Base-by-base conservation (phyloP, 2,797 vertebrate species). In the Ficedula albicollis region DNA sequence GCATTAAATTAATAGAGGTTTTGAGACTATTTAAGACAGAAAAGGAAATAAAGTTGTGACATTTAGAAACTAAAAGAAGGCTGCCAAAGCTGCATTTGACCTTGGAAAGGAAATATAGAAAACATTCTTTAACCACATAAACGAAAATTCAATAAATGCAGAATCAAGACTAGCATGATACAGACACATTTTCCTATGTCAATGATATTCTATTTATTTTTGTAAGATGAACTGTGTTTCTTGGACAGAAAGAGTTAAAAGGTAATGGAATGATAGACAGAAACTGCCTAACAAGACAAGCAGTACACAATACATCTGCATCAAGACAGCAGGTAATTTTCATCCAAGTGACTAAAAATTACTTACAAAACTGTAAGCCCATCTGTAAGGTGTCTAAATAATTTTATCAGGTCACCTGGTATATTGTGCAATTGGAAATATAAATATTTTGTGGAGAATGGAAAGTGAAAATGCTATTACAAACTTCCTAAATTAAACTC, bases 301-400 rank as follows among this genome's bases (percentile, higher is more conserved):
- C 75, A 39, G 3, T 36, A 62, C 79, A 64, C 18, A 62, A 52
- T 41, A 16, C 4, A 66, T 51, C 41, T 79, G 14, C 30, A 72
- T 39, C 36, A 79, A 89, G 39, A 76, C 5, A 87, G 34, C 15
- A 39, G 3, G 8, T 9, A 44, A 80, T 80, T 77, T 85, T 60
- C 38, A 78, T 41, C 10, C 8, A 36, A 69, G 20, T 41, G 66
- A 13, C 20, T 69, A 62, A 69, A 89, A 59, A 54, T 48, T 68
- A 82, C 8, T 66, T 36, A 39, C 0, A 0, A 89, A 91, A 62
- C 2, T 49, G 1, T 19, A 82, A 73, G 5, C 39, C 11, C 4
- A 18, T 43, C 63, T 69, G 5, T 69, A 84, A 79, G 9, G 1
- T 63, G 17, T 68, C 8, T 70, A 29, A 89, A 67, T 44, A 76